Evolutionary conservation across 2,888 invertebrate species (phyloP).

Genomic region (Microchrysa polita): DNA sequence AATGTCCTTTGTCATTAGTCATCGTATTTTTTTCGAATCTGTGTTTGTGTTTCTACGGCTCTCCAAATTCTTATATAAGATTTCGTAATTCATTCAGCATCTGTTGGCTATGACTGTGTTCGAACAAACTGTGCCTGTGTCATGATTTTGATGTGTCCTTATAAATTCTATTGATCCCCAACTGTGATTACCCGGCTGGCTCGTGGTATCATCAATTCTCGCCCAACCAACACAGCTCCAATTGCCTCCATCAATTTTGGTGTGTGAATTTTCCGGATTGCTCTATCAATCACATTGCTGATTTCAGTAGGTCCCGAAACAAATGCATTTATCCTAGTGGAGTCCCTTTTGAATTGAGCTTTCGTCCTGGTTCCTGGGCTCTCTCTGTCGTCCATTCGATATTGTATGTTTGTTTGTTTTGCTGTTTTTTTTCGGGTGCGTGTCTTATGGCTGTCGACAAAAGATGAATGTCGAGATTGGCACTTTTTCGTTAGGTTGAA

Average conservation of each 20-base stretch:
- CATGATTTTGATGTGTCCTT: no score
- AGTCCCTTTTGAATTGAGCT: neutral
- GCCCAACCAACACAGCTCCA: no score
- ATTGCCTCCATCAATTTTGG: constrained; percentile 8
- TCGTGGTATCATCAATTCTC: no score
- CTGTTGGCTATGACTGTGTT: no score
- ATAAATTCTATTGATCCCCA: no score
- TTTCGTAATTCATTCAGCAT: constrained; percentile 9
- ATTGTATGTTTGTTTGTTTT: neutral
- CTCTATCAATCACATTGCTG: constrained; percentile 30
- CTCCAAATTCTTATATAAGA: neutral
- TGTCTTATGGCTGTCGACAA: neutral
- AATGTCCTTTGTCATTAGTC: constrained; percentile 1
- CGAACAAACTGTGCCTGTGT: no score
- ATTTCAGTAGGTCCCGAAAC: constrained; percentile 16
- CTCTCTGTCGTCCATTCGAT: neutral
- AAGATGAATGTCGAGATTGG: neutral
- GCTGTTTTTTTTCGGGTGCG: no score
- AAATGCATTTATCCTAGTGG: neutral
- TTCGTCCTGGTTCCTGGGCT: neutral
- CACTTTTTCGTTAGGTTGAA: neutral
- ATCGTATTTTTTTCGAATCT: neutral
- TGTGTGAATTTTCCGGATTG: neutral
- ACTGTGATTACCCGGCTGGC: no score
- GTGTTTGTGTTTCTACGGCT: neutral